Evolutionary conservation across 2,888 invertebrate genomes (phyloP), one percentile per base, ranked within the genome.

Genomic region (Augochlorella aurata): DNA sequence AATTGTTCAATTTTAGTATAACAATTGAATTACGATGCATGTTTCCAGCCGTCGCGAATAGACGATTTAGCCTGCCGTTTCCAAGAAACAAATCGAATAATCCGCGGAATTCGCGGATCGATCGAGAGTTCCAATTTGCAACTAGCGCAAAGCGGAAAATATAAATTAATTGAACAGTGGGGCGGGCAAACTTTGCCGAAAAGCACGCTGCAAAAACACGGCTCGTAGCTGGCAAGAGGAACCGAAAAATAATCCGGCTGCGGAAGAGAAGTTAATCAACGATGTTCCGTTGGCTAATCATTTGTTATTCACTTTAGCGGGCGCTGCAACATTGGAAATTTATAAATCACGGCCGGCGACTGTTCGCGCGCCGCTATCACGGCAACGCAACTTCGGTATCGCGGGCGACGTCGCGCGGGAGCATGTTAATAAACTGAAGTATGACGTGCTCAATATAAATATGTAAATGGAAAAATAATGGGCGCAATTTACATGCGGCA

Each of bases 401-500:
- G 21, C 58, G 38, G 14, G 49, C n/a, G 21, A 44, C 38, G 21
- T 14, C 8, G 16, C 21, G 16, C 38, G 7, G 12, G 18, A 63
- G 18, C 21, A 10, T 18, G 12, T 45, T 52, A 67, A 68, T 66
- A 81, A 74, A 71, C 54, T 45, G 14, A 52, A 24, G 24, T 21
- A 21, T 65, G 24, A 50, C 38, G 16, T 44, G 38, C 24, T 50
- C 50, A 61, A 54, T 14, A 49, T 52, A 66, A 76, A 67, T 58
- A 77, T 63, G 49, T 24, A 54, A 72, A 76, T 54, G 61, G 74
- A 69, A 77, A 85, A 79, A 66, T 82, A 82, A 82, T 52, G 52
- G 29, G 71, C 44, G 67, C 72, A 84, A 84, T 84, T 85, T 83
- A 49, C 77, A 54, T 65, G 58, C 72, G 72, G 75, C 10, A 74